phyloP scores from a whole-genome alignment of 2,888 invertebrate genomes.

The Gordius sp. region DNA sequence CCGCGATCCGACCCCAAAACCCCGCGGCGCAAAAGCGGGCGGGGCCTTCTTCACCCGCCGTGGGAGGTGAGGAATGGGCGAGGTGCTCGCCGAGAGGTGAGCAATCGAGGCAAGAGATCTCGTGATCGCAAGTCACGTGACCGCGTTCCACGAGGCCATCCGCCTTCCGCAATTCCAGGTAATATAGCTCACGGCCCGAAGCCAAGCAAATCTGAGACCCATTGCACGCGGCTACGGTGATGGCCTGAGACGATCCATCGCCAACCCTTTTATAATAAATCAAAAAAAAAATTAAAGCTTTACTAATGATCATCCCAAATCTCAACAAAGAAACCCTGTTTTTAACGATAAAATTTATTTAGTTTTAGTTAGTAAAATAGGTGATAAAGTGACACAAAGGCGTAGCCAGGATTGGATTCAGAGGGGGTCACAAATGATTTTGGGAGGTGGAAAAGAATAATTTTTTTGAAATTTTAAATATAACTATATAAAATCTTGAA shows the following conservation, averaged over 20 bases:
- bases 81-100: slow-evolving; percentile 36
- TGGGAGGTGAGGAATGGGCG: background rate
- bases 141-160: slow-evolving; percentile 20
- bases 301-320: no score
- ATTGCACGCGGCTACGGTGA: background rate
- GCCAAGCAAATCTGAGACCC: slow-evolving; percentile 25
- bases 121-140: slow-evolving; percentile 46
- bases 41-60: slow-evolving; percentile 31
- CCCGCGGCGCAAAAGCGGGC: slow-evolving; percentile 66
- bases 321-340: no score
- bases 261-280: no score
- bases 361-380: no score
- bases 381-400: no score
- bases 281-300: no score
- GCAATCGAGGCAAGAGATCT: slow-evolving; percentile 80
- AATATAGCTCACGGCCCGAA: slow-evolving; percentile 51
- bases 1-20: slow-evolving; percentile 85
- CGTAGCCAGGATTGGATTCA: no score
- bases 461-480: no score
- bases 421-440: no score
- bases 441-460: no score
- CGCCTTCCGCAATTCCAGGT: slow-evolving; percentile 40
- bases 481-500: no score
- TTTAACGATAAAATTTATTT: no score
- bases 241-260: background rate